Evolutionary conservation across 2,888 invertebrate genomes (phyloP), one percentile per base, ranked within the genome.

Genomic region (Pteria penguin): DNA sequence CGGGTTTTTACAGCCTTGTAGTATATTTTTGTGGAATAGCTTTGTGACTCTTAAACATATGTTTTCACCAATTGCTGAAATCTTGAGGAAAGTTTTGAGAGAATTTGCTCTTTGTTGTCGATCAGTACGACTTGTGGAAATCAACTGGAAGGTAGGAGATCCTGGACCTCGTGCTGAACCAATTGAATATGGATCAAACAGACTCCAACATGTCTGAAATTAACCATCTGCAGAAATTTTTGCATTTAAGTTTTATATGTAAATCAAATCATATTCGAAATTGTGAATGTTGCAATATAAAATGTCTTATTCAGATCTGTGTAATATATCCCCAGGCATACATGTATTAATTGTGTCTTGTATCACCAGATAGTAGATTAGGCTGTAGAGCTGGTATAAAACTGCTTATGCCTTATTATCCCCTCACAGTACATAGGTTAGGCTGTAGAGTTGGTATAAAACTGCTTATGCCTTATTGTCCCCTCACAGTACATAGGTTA

Each of bases 1-100:
- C 61, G 84, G 84, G 11, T 80, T 82, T 71, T 63, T 84, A 8
- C 85, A 85, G 61, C 86, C 86, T 11, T 57, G 71, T 4, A 78
- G 83, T 70, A 80, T 84, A 24, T 85, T 85, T 67, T 69, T 80
- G 58, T 86, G 85, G 85, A 86, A 86, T 60, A 77, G 81, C n/a
- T 84, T 82, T 65, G 79, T 78, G 8, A 83, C 82, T 24, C 72
- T 84, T 65, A 66, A 82, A n/a, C 82, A 83, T 57, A 82, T 82
- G 82, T 84, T 84, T 67, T 61, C 77, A 11, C 86, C 86, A 8
- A 68, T 85, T 32, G 79, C 80, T n/a, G 82, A 83, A 8, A 85
- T 86, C 60, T 36, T 84, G 22, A 45, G 58, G 26, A 72, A 70
- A 57, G 69, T 84, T 54, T 72, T 84, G 29, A 60, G 75, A 29